Percentiles rank a stretch among this genome's conserved stretches.
These are phyloP conservation scores for Sebastes cheni DNA, from an alignment of 2,797 vertebrate genomes.

Conservation along the genomic window DNA sequence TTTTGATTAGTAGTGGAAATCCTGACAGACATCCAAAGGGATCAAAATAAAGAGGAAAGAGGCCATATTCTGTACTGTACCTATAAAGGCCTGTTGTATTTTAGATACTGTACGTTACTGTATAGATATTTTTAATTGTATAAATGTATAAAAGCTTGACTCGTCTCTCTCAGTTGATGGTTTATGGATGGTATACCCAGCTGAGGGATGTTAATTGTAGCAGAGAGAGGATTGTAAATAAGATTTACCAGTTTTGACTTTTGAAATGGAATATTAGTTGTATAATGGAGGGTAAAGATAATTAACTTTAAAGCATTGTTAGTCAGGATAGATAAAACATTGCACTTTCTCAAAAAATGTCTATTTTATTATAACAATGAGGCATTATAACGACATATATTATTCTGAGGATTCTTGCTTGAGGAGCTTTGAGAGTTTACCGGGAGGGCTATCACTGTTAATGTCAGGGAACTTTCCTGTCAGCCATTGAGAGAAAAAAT, in stretches of 20 bases:
- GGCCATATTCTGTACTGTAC: constrained; percentile 77
- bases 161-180: constrained; percentile 53
- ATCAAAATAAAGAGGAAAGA: constrained; percentile 62
- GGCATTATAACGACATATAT: constrained; percentile 64
- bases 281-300: constrained; percentile 30
- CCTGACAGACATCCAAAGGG: constrained; percentile 53
- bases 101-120: constrained; percentile 78
- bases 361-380: constrained; percentile 78
- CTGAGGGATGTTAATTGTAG: constrained; percentile 50
- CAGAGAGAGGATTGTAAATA: constrained; percentile 75
- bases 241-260: constrained; percentile 57
- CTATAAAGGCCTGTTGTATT: constrained; percentile 74
- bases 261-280: constrained; percentile 44
- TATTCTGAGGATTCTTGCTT: constrained; percentile 39
- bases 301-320: constrained; percentile 61
- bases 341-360: constrained; percentile 76
- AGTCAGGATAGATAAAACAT: constrained; percentile 57
- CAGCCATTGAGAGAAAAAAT: neutral
- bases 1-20: constrained; percentile 48
- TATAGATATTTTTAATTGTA: constrained; percentile 79
- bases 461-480: constrained; percentile 39
- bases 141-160: constrained; percentile 72
- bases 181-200: constrained; percentile 39
- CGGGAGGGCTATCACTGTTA: constrained; percentile 58
- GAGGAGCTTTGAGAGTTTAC: constrained; percentile 50